Base-by-base conservation (phyloP, 2,797 vertebrate genomes). In the Loriculus beryllinus region DNA sequence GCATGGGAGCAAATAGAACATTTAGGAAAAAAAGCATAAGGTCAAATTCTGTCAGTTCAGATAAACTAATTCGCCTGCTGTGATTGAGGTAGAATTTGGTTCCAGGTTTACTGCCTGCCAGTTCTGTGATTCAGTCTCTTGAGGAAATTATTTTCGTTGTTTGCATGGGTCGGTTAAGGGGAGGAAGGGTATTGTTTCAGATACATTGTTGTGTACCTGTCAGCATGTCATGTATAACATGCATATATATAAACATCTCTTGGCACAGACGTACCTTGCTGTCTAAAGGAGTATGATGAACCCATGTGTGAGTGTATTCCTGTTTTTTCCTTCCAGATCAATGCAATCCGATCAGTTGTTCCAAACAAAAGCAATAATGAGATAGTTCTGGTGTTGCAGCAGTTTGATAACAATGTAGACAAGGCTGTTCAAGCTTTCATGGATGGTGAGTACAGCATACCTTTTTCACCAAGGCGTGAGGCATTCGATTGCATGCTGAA, bases 311-410 rank as follows among this genome's bases (percentile, higher is more conserved):
- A 37, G 52, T 86, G 37, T 91, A 21, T 75, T 62, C 56, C 90
- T 62, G 47, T 47, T 59, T 86, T 90, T 90, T 57, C 17, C 29
- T 96, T 94, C 19, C 82, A 98, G 98, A 98, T 98, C 95, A 98
- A 95, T 90, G 98, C 98, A 40, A 97, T 98, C 84, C 97, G 98
- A 88, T 98, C 98, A 33, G 23, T 98, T 71, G 98, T 98, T 92
- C 98, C 98, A 0, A 98, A 98, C 96, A 98, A 96, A 96, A 98
- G 98, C 97, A 98, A 98, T 95, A 98, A 98, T 81, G 98, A 98
- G 95, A 98, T 98, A 59, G 97, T 98, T 43, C 94, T 98, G 93
- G 98, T 98, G 91, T 94, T 98, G 57, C 98, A 98, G 42, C 98
- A 98, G 17, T 98, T 97, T 94, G 98, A 98, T 84, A 98, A 98